A percentile compares a stretch with the other conserved stretches of the same genome.
phyloP scores from a whole-genome alignment of 1,140 invertebrate species.

The Dryas iulia region DNA sequence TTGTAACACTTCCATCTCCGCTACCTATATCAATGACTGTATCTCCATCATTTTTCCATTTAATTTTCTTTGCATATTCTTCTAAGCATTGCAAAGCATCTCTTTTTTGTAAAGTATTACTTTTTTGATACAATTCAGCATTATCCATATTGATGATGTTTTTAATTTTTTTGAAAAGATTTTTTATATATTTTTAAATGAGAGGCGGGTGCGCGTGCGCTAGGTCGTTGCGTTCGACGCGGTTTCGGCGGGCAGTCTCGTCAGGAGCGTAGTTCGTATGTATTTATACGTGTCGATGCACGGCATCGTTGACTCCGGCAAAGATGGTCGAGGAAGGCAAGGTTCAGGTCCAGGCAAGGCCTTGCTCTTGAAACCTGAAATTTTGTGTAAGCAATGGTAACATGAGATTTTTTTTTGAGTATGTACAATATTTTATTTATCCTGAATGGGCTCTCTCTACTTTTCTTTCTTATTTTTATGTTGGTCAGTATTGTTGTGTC shows the following conservation, averaged over 20 bases:
- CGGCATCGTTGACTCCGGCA: conserved; percentile 38
- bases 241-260: conserved; percentile 54
- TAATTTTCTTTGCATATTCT: conserved; percentile 82
- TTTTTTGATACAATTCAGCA: conserved; percentile 82
- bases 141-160: conserved; percentile 80
- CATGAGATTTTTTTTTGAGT: not conserved
- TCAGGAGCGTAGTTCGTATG: conserved; percentile 48
- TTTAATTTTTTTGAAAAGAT: not conserved
- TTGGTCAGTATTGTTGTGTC: too few relatives aligned
- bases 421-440: not conserved
- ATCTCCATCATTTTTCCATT: conserved; percentile 80
- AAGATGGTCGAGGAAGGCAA: conserved; percentile 27
- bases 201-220: conserved; percentile 40
- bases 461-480: too few relatives aligned
- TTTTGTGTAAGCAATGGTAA: not conserved
- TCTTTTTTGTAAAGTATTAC: conserved; percentile 84
- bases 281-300: conserved; percentile 59
- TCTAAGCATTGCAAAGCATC: conserved; percentile 85
- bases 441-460: too few relatives aligned
- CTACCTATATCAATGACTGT: conserved; percentile 89
- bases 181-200: conserved; percentile 30
- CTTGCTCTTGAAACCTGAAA: conserved; percentile 30
- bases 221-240: conserved; percentile 49
- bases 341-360: conserved; percentile 13
- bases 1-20: conserved; percentile 88